Evolutionary conservation across 2,113 vertebrate genomes (phyloP).

Genomic region (Oostethus manadensis): DNA sequence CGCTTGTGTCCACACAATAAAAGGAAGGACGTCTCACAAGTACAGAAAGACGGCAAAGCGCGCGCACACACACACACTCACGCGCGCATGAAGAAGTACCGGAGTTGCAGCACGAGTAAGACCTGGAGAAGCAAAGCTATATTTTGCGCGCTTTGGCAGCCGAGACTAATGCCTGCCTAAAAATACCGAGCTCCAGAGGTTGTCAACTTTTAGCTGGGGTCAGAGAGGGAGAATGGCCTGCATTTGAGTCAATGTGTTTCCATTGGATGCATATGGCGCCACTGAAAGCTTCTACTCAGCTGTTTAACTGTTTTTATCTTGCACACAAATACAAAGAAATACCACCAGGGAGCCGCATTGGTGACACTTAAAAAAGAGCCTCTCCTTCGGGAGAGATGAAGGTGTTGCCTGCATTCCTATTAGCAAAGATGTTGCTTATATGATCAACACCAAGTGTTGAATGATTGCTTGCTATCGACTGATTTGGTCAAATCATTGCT

Average conservation of each 20-base stretch:
- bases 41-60: neutral
- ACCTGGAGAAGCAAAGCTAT: conserved; percentile 53
- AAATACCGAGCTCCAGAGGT: conserved; percentile 62
- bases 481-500: too few species aligned
- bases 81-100: conserved; percentile 8
- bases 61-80: neutral
- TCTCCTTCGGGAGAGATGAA: conserved; percentile 64
- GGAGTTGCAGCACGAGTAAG: conserved; percentile 25
- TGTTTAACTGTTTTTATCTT: conserved; percentile 27
- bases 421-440: conserved; percentile 43
- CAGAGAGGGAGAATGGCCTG: conserved; percentile 42
- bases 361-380: conserved; percentile 47
- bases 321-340: conserved; percentile 7
- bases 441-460: neutral
- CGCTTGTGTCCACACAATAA: too few species aligned
- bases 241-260: neutral
- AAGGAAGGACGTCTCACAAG: neutral
- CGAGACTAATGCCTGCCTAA: conserved; percentile 61
- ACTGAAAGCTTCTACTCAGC: conserved; percentile 44
- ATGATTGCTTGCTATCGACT: too few species aligned
- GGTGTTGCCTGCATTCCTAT: conserved; percentile 53
- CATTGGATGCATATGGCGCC: conserved; percentile 32
- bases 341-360: conserved; percentile 17
- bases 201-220: conserved; percentile 58
- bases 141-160: conserved; percentile 63